These are phyloP conservation scores for Diplazon laetatorius DNA, from an alignment of 2,888 invertebrate genomes.

Conservation along the genomic window DNA sequence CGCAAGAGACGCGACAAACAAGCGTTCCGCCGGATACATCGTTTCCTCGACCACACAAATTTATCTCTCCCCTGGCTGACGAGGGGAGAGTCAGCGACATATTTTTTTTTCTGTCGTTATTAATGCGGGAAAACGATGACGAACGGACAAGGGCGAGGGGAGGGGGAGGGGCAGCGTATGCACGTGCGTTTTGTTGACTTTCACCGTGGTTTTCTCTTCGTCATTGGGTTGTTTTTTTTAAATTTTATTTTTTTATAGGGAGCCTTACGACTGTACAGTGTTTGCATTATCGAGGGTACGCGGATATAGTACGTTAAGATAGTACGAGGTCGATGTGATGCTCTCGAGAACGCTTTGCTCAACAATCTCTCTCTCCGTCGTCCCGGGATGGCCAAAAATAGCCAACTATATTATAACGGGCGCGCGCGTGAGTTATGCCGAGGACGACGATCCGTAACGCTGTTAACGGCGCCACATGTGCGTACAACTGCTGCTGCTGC, in stretches of 20 bases:
- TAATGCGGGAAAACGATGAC: neutral
- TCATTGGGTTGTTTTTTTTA: neutral
- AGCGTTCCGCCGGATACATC: no score
- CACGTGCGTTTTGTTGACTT: neutral
- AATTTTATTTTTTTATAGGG: neutral
- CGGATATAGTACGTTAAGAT: no score
- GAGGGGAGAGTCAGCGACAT: no score
- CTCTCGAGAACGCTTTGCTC: neutral
- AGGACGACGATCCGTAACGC: slow-evolving; percentile 42
- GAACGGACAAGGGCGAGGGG: neutral
- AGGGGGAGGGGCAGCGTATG: neutral
- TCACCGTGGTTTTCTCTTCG: neutral
- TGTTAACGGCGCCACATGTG: slow-evolving; percentile 63
- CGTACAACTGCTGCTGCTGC: neutral
- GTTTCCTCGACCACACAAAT: no score
- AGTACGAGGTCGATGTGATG: no score
- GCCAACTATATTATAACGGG: slow-evolving; percentile 71
- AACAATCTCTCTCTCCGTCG: slow-evolving; percentile 19
- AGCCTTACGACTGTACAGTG: slow-evolving; percentile 64
- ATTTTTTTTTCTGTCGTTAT: neutral
- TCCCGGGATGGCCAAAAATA: slow-evolving; percentile 65
- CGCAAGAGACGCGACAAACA: no score
- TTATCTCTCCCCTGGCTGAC: no score
- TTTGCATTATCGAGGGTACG: slow-evolving; percentile 64
- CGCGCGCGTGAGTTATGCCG: slow-evolving; percentile 44